These are phyloP conservation scores for Sturmia bella DNA, from an alignment of 2,888 invertebrate species.

Conservation along the genomic window DNA sequence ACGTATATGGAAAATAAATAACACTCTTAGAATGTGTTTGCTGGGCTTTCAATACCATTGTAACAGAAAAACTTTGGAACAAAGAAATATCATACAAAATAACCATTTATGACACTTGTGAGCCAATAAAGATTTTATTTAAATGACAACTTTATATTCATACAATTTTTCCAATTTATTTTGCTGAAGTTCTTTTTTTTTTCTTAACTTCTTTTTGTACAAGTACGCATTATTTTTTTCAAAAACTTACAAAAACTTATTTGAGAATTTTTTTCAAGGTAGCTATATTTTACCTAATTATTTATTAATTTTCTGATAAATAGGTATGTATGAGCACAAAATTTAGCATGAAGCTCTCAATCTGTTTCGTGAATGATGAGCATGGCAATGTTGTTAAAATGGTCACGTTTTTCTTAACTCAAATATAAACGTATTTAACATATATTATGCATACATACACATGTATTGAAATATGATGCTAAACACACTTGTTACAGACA, in stretches of 20 bases:
- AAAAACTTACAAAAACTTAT: slow-evolving; percentile 15
- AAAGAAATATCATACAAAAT: slow-evolving; percentile 17
- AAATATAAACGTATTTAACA: too few species aligned
- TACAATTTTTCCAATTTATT: slow-evolving; percentile 14
- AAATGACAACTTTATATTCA: slow-evolving; percentile 60
- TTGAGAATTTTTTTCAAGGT: slow-evolving; percentile 17
- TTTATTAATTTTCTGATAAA: slow-evolving; percentile 5
- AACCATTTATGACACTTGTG: slow-evolving; percentile 60
- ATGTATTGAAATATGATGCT: not conserved
- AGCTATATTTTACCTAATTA: slow-evolving; percentile 16
- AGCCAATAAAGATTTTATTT: slow-evolving; percentile 59
- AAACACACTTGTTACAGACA: slow-evolving; percentile 33
- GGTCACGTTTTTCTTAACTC: slow-evolving; percentile 47
- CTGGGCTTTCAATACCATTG: not conserved
- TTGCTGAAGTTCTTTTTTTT: not conserved
- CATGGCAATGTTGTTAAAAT: slow-evolving; percentile 31
- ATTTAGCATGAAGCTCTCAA: slow-evolving; percentile 21
- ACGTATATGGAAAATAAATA: not conserved
- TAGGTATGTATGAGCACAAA: not conserved
- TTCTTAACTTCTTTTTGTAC: too few species aligned
- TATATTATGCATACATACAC: not conserved
- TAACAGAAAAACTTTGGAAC: slow-evolving; percentile 14
- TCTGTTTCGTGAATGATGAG: slow-evolving; percentile 29
- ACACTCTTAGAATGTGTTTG: not conserved
- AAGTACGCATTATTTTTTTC: not conserved